Percentiles rank a stretch among this genome's conserved stretches.
These are phyloP conservation scores for Drosophila sordidapex DNA, from an alignment of 2,888 invertebrate genomes.

Conservation along the genomic window DNA sequence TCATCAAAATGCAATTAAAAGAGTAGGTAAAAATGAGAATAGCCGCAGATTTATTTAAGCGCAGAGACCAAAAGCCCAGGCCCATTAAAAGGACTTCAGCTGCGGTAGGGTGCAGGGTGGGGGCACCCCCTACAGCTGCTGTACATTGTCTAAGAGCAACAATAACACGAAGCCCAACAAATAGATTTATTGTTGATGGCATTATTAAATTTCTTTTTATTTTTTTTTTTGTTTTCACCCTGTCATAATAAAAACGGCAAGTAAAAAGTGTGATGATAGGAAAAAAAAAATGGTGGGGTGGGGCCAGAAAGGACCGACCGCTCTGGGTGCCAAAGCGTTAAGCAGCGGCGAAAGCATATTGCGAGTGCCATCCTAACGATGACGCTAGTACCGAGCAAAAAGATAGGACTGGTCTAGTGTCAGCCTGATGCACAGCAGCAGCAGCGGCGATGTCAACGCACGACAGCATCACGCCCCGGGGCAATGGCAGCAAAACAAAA, in stretches of 20 bases:
- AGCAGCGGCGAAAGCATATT: constrained; percentile 51
- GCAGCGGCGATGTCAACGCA: constrained; percentile 57
- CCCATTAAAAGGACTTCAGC: constrained; percentile 37
- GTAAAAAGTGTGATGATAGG: constrained; percentile 51
- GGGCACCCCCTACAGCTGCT: constrained; percentile 28
- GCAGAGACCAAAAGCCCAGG: constrained; percentile 32
- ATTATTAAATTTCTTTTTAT: constrained; percentile 74
- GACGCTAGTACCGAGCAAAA: constrained; percentile 29
- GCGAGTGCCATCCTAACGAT: constrained; percentile 47
- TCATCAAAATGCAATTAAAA: constrained; percentile 81
- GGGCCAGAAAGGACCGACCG: constrained; percentile 5
- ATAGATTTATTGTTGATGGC: constrained; percentile 82
- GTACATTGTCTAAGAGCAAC: constrained; percentile 53
- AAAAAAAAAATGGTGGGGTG: constrained; percentile 7
- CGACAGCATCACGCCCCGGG: constrained; percentile 70
- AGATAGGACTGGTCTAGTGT: constrained; percentile 6
- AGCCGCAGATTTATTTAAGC: constrained; percentile 76
- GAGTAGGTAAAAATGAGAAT: constrained; percentile 75
- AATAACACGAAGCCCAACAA: constrained; percentile 62
- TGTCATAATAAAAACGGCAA: constrained; percentile 68
- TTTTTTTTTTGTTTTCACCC: constrained; percentile 36
- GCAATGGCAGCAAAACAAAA: constrained; percentile 39
- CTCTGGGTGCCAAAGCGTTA: constrained; percentile 57
- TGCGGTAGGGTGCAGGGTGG: background rate
- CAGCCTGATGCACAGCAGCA: constrained; percentile 15